Conservation (phyloP, 2,113 vertebrate species). For the Sardina pilchardus region DNA sequence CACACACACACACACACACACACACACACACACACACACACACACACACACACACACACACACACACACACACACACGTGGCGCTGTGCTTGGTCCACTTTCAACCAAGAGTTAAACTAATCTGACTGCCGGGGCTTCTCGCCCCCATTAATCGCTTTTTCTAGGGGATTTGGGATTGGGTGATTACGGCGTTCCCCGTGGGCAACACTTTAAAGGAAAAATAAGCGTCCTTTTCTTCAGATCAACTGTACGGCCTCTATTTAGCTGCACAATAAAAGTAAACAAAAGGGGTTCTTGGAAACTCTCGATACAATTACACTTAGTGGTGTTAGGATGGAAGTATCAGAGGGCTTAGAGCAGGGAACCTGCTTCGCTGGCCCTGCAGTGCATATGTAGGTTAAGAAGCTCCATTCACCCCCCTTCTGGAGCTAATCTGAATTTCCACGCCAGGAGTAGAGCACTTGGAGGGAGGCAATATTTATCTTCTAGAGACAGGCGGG, state of each 20-base stretch:
- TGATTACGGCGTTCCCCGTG: slow-evolving; percentile 41
- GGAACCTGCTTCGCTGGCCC: not conserved
- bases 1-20: slow-evolving; percentile 36
- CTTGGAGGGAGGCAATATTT: slow-evolving; percentile 20
- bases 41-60: slow-evolving; percentile 36
- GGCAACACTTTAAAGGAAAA: not conserved
- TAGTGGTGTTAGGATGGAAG: not conserved
- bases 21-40: slow-evolving; percentile 18
- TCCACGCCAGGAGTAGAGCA: slow-evolving; percentile 19
- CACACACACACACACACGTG: slow-evolving; percentile 19
- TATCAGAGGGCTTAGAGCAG: slow-evolving; percentile 5
- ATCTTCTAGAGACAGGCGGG: slow-evolving; percentile 4
- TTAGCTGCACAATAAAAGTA: not conserved
- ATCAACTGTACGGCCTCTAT: not conserved
- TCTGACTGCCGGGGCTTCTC: slow-evolving; percentile 45
- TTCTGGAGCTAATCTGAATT: slow-evolving; percentile 32
- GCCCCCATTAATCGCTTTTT: slow-evolving; percentile 43
- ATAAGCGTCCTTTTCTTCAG: not conserved
- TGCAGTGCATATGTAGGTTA: slow-evolving; percentile 19
- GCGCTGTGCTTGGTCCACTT: slow-evolving; percentile 40
- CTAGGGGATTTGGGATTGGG: slow-evolving; percentile 53
- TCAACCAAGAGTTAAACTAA: slow-evolving; percentile 49
- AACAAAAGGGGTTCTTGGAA: not conserved
- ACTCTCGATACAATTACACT: not conserved
- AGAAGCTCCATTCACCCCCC: slow-evolving; percentile 10